phyloP scores from a whole-genome alignment of 2,113 vertebrate species.

The Corythornis cristatus region DNA sequence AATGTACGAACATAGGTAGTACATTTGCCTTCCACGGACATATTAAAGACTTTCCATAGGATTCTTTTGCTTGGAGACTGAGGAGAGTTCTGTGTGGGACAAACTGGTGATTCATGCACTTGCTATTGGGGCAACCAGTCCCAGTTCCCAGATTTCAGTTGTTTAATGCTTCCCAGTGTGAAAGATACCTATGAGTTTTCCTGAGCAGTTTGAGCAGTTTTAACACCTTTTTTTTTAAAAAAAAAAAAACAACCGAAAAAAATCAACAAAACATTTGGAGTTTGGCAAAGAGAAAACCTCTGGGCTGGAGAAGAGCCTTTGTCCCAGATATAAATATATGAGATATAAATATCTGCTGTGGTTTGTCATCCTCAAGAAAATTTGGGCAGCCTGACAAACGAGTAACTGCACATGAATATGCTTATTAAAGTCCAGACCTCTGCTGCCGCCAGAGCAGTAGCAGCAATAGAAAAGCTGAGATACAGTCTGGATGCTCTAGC shows the following conservation, averaged over 20 bases:
- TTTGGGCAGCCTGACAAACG: slow-evolving; percentile 19
- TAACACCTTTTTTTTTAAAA: not conserved
- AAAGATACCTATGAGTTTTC: not conserved
- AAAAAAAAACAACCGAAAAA: no score
- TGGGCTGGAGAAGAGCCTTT: slow-evolving; percentile 37
- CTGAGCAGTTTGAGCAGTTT: not conserved
- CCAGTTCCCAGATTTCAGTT: not conserved
- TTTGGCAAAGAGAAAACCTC: slow-evolving; percentile 7
- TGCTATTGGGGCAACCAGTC: not conserved
- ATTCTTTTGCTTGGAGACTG: not conserved
- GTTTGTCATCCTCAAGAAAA: slow-evolving; percentile 30
- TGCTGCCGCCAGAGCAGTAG: not conserved
- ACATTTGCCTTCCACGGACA: not conserved
- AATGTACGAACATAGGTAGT: not conserved
- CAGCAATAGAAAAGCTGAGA: not conserved
- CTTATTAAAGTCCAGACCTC: not conserved
- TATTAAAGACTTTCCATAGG: not conserved
- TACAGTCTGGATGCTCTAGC: not conserved
- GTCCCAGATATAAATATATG: slow-evolving; percentile 32
- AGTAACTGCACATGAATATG: not conserved
- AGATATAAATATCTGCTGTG: slow-evolving; percentile 34
- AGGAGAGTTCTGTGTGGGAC: not conserved
- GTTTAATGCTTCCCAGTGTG: not conserved
- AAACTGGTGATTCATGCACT: not conserved
- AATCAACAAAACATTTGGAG: not conserved